Conservation (phyloP, 92 coral and sea anemone genomes). For the Zoanthus solanderi region DNA sequence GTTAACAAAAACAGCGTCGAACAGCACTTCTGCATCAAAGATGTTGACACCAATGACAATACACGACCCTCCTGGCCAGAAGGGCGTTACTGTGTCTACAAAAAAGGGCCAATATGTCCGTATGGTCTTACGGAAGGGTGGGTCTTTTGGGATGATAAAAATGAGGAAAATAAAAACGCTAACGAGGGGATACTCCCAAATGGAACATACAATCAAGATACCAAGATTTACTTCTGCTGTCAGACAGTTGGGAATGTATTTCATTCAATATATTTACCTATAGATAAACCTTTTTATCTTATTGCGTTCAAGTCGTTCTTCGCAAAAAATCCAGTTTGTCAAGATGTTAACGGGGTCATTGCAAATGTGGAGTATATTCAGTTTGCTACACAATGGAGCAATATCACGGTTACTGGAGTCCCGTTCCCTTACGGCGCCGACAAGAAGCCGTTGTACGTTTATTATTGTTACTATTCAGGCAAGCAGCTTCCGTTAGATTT, state of each 20-base stretch:
- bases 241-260: constrained; percentile 48
- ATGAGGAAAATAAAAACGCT: constrained; percentile 48
- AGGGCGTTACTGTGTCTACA: constrained; percentile 63
- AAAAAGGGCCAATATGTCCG: constrained; percentile 51
- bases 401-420: neutral
- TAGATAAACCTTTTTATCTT: constrained; percentile 62
- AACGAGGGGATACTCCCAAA: constrained; percentile 49
- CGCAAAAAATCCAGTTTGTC: constrained; percentile 11
- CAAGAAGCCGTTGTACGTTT: neutral
- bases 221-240: constrained; percentile 54
- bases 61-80: constrained; percentile 52
- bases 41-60: constrained; percentile 31
- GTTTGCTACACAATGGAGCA: neutral
- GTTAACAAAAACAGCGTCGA: constrained; percentile 53
- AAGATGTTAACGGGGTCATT: constrained; percentile 10
- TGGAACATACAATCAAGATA: constrained; percentile 56
- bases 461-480: constrained; percentile 28
- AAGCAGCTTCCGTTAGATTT: neutral
- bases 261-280: constrained; percentile 43
- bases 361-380: neutral
- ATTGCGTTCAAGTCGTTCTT: constrained; percentile 43
- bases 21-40: constrained; percentile 53
- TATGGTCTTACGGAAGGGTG: constrained; percentile 48
- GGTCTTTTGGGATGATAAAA: constrained; percentile 60
- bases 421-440: constrained; percentile 10